These are phyloP conservation scores for Polydrusus tereticollis DNA, from an alignment of 2,888 invertebrate species.

Conservation along the genomic window DNA sequence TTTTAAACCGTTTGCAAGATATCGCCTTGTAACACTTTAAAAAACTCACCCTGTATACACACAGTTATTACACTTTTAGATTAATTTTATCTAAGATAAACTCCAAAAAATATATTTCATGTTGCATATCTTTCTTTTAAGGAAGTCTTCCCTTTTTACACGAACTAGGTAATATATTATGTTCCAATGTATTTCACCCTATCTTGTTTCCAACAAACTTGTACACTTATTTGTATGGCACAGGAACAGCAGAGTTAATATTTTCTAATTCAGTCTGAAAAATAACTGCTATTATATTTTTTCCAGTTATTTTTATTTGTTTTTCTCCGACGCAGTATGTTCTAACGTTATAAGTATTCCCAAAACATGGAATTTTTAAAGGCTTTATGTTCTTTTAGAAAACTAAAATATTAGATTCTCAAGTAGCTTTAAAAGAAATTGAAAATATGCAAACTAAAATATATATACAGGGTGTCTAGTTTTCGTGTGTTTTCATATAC, in stretches of 20 bases:
- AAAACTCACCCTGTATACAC: too few species aligned
- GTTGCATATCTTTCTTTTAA: not conserved
- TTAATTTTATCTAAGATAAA: not conserved
- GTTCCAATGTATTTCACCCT: slow-evolving; percentile 9
- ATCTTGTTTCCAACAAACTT: slow-evolving; percentile 13
- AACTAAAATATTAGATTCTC: too few species aligned
- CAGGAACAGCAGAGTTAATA: slow-evolving; percentile 10
- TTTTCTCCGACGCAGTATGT: not conserved
- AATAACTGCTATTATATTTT: slow-evolving; percentile 16
- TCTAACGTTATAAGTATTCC: not conserved
- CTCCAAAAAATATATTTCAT: not conserved
- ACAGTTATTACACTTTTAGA: not conserved
- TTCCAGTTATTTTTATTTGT: slow-evolving; percentile 11
- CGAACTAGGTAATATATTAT: slow-evolving; percentile 4
- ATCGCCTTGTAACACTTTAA: too few species aligned
- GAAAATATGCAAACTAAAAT: too few species aligned
- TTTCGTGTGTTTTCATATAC: too few species aligned
- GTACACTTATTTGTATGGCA: slow-evolving; percentile 10
- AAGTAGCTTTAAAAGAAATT: too few species aligned
- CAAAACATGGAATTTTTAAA: not conserved
- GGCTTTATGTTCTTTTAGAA: too few species aligned
- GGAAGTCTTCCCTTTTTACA: not conserved
- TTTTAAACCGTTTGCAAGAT: too few species aligned
- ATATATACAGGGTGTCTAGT: too few species aligned
- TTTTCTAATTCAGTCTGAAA: slow-evolving; percentile 14